Evolutionary conservation across 1,140 invertebrate genomes (phyloP), one percentile per base, ranked within the genome.

Genomic region (Dreissena rostriformis): DNA sequence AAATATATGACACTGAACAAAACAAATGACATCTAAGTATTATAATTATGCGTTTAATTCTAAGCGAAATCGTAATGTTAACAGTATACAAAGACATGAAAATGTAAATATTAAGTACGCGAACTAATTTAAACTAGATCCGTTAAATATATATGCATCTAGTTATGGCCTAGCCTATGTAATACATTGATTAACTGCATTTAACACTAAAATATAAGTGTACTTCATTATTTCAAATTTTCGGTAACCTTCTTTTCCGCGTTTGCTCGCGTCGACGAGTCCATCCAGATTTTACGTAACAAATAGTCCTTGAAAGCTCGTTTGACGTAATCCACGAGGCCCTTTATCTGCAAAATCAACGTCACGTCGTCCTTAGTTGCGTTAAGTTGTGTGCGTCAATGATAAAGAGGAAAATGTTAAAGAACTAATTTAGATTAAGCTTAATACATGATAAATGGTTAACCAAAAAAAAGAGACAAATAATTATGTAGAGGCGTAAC

Each of bases 251-350:
- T 99, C 19, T 96, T 96, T 72, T 96, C 96, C 0, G 98, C 98
- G 22, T 96, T 95, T 73, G 95, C 94, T 63, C 96, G 95, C 0
- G 98, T 99, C 89, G 97, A 96, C 7, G 95, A 93, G 90, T 98
- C 98, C 97, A 99, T 98, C 98, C 98, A 99, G 51, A 96, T 95
- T 19, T 98, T 93, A 19, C 96, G 96, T 78, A 96, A 95, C 0
- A 99, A 94, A 91, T 98, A 98, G 63, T 95, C 94, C 90, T 97
- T 98, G 90, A 99, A 99, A 0, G 98, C 97, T 61, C 95, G 95
- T 39, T 97, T 95, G 1, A 99, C 96, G 90, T 97, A 96, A 86
- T 96, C 95, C 17, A 98, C 98, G 97, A 98, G 98, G 49, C 96
- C 94, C 94, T 97, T 97, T 0, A 97, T 97, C 95, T 97, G 94